A percentile compares a stretch with the other conserved stretches of the same genome.
Evolutionary conservation across 2,888 invertebrate genomes (phyloP).

Genomic region (Parnassius orleans): DNA sequence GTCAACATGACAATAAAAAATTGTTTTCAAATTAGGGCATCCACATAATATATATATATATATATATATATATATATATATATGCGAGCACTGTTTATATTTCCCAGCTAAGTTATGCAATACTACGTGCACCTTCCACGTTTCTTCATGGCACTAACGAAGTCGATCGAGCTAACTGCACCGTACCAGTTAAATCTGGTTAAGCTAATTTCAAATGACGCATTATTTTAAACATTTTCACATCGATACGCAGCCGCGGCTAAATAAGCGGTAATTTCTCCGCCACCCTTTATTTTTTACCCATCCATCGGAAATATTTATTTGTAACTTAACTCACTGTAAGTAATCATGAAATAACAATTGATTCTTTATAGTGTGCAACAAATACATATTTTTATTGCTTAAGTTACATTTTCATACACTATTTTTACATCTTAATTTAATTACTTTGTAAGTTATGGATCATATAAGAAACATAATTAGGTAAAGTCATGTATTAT

Average conservation of each 20-base stretch:
- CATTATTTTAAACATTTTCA: constrained; percentile 43
- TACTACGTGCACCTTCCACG: constrained; percentile 45
- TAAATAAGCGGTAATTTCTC: constrained; percentile 2
- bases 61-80: constrained; percentile 6
- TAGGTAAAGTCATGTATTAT: too few relatives aligned
- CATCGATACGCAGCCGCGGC: constrained; percentile 8
- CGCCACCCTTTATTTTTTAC: constrained; percentile 9
- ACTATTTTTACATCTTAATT: too few relatives aligned
- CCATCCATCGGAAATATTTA: background rate
- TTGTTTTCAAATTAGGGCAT: background rate
- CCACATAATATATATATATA: background rate
- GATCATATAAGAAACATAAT: too few relatives aligned
- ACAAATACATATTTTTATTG: too few relatives aligned
- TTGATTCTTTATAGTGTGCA: too few relatives aligned
- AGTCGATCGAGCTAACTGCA: constrained; percentile 44
- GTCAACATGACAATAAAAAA: constrained; percentile 1
- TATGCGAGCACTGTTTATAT: constrained; percentile 33
- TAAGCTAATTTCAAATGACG: constrained; percentile 45
- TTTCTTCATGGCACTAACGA: constrained; percentile 50
- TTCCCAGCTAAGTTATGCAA: constrained; percentile 56
- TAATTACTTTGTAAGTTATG: too few relatives aligned
- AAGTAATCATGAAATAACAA: too few relatives aligned
- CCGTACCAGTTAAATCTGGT: constrained; percentile 54
- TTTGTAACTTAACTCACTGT: too few relatives aligned
- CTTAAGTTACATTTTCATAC: too few relatives aligned